Percentiles rank a stretch among this genome's conserved stretches.
Conservation (phyloP, 1,140 invertebrate genomes). For the Chrysopa pallens region DNA sequence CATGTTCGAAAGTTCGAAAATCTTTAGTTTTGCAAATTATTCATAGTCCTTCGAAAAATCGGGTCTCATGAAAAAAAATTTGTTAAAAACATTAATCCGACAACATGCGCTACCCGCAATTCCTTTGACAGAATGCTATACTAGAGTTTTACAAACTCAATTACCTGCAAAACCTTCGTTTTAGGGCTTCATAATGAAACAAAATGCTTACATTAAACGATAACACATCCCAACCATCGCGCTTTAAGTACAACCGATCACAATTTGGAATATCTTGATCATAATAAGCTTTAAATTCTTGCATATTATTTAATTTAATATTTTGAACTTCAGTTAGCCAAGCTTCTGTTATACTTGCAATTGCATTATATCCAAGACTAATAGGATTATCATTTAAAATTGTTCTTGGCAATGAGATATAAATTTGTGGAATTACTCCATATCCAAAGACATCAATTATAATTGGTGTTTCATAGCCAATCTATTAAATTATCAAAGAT, state of each 20-base stretch:
- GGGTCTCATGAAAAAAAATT: no score
- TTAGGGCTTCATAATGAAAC: no score
- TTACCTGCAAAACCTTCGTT: no score
- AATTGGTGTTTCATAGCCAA: constrained; percentile 14
- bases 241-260: constrained; percentile 1
- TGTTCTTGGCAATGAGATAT: constrained; percentile 13
- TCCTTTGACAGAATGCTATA: no score
- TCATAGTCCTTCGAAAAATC: no score
- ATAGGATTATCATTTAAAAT: constrained; percentile 8
- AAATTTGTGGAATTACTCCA: constrained; percentile 22
- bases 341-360: constrained; percentile 10
- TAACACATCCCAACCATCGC: constrained; percentile 18
- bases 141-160: no score
- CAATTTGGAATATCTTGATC: constrained; percentile 3
- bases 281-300: not conserved
- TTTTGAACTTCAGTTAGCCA: constrained; percentile 6
- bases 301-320: constrained; percentile 2
- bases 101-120: no score
- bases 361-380: constrained; percentile 4
- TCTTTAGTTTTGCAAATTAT: no score
- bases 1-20: no score
- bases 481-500: no score
- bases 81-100: no score
- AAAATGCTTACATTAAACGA: constrained; percentile 6
- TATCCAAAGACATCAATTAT: constrained; percentile 18